Evolutionary conservation across 2,888 invertebrate species (phyloP), one percentile per base, ranked within the genome.

Genomic region (Campaea margaritaria): DNA sequence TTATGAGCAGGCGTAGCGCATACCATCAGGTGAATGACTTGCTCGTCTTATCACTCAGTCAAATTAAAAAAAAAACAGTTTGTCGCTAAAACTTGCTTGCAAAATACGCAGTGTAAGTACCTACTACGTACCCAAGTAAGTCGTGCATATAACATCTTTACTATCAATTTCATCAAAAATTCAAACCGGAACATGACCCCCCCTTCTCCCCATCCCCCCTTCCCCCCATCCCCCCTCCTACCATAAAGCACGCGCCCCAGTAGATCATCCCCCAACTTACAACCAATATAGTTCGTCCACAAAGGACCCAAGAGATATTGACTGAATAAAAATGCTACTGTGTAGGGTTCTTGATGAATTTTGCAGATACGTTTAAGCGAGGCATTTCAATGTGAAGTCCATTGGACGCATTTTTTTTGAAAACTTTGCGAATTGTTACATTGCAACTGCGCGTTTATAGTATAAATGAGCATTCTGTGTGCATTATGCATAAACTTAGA

Each of bases 221-320:
- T n/a, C n/a, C n/a, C n/a, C n/a, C n/a, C n/a, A 21, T 5, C 21
- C 21, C 21, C 5, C 11, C 12, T 2, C 12, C 50, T 34, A n/a
- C 31, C 12, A 51, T 21, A 51, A 51, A 51, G 16, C 36, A 31
- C 21, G 27, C 21, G 11, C 21, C 51, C 49, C 31, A 11, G 16
- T 2, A 46, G 12, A 57, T 58, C 12, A 58, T 44, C 41, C 27
- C 4, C 45, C 42, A 47, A 51, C 47, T 56, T 46, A 52, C 51
- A 52, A 36, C 42, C 51, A 58, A 45, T 58, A 47, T 51, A 58
- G 45, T 52, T 45, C 43, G 36, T 16, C 13, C 53, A 58, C 53
- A 58, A 58, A 52, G 36, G 48, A 38, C 14, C 28, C n/a, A 27
- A 8, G 15, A 36, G 13, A 51, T 52, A 58, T 48, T 39, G 39